Evolutionary conservation across 1,140 invertebrate genomes (phyloP), one percentile per base, ranked within the genome.

Genomic region (Drosophila kohkoa): DNA sequence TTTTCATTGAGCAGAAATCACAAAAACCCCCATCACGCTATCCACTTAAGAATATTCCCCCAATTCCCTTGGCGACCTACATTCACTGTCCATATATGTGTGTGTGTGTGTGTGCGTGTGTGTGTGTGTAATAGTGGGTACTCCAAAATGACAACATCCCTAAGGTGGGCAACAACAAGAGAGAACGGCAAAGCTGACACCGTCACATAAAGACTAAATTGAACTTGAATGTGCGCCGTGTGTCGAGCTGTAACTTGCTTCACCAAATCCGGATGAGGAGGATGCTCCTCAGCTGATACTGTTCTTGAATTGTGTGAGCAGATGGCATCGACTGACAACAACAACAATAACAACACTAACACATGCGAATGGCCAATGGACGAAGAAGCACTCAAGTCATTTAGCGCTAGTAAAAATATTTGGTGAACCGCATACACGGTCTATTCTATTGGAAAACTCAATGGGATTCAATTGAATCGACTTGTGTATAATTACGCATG

Each of bases 201-300:
- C 74, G 75, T 81, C 70, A 79, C 83, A 87, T 88, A 82, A 88
- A 79, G 83, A 83, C 82, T 82, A 86, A 88, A 86, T 86, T 87
- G 82, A 77, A 76, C 71, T 70, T 77, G 72, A 88, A 86, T 79
- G 83, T 76, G 68, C 68, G 67, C 68, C 79, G 59, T 69, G 72
- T 79, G 80, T 51, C 62, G 49, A 30, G 60, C 54, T 8, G 35
- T 38, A 38, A 38, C 35, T 38, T 38, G 35, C 7, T 38, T 7
- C 7, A 7, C 32, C 5, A 8, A 5, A 32, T 5, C 32, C 32
- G 32, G 32, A 32, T 32, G 32, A 5, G 32, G 2, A 38, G 35
- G 35, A 2, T 8, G 35, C 7, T 32, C 30, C 30, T 32, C 20
- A 20, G 35, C 35, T 38, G 35, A 38, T 20, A 20, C 20, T 25